Conservation (phyloP, 1,140 invertebrate species). For the Brachionus asplanchnoidis region DNA sequence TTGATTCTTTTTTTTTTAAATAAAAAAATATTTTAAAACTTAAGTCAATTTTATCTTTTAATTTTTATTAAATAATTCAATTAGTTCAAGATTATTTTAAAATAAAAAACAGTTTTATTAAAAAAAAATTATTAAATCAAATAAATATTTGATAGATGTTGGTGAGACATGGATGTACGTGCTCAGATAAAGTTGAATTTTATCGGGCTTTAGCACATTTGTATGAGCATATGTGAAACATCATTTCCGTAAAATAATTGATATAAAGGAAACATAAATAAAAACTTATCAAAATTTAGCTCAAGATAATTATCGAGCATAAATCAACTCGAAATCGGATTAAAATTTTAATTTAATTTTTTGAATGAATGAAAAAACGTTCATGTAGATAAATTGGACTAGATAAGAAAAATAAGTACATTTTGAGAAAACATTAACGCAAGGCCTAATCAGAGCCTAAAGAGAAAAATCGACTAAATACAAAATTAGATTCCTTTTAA, state of each 20-base stretch:
- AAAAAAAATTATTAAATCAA: background rate
- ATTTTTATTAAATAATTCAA: no score
- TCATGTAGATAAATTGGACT: constrained; percentile 4
- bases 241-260: background rate
- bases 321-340: constrained; percentile 3
- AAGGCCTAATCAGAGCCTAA: background rate
- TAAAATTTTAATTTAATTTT: constrained; percentile 14
- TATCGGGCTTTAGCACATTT: background rate
- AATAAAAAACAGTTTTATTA: no score
- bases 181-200: background rate
- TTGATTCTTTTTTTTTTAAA: no score
- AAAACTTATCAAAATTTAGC: background rate
- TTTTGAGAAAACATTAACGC: constrained; percentile 4
- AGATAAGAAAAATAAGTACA: background rate
- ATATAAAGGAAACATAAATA: background rate
- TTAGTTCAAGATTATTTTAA: no score
- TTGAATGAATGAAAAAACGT: constrained; percentile 20
- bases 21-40: no score
- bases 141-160: background rate
- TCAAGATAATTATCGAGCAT: constrained; percentile 16
- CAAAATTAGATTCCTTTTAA: constrained; percentile 2
- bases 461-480: background rate
- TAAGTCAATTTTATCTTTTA: no score
- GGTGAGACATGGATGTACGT: background rate
- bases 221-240: background rate